Evolutionary conservation across 2,888 invertebrate genomes (phyloP).

Genomic region (Ophraella communa): DNA sequence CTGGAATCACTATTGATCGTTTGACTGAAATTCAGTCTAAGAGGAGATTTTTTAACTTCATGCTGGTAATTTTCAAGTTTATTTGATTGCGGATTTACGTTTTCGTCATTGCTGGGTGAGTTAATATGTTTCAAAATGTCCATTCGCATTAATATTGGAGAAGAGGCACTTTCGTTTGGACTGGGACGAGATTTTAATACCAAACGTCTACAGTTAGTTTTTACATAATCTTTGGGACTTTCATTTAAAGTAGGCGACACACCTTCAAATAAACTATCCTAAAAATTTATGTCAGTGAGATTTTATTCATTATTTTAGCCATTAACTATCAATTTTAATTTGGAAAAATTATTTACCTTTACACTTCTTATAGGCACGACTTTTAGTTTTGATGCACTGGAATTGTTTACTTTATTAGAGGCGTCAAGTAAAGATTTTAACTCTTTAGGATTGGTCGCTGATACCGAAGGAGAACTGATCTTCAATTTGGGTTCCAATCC

Average conservation of each 20-base stretch:
- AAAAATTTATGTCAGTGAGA: too few relatives aligned
- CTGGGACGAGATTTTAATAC: conserved; percentile 38
- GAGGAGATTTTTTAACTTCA: conserved; percentile 29
- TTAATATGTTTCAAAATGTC: conserved; percentile 40
- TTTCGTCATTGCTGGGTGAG: conserved; percentile 33
- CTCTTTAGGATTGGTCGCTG: conserved; percentile 54
- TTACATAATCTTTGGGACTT: conserved; percentile 38
- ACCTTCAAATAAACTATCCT: conserved; percentile 84
- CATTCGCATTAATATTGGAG: conserved; percentile 32
- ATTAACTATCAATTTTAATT: too few relatives aligned
- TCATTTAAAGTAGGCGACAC: conserved; percentile 32
- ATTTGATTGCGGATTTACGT: conserved; percentile 12
- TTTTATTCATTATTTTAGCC: too few relatives aligned
- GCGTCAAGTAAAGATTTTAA: conserved; percentile 51
- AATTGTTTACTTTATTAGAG: conserved; percentile 47
- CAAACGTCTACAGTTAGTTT: conserved; percentile 42
- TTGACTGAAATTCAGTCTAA: conserved; percentile 39
- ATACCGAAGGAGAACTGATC: conserved; percentile 32
- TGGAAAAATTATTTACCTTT: conserved; percentile 41
- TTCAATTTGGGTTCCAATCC: conserved; percentile 49
- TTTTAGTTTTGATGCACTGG: conserved; percentile 45
- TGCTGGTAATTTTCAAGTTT: conserved; percentile 18
- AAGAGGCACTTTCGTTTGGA: conserved; percentile 21
- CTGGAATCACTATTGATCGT: conserved; percentile 29
- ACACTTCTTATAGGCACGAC: conserved; percentile 46